Evolutionary conservation across 2,113 vertebrate genomes (phyloP).

Genomic region (Oncorhynchus clarkii): DNA sequence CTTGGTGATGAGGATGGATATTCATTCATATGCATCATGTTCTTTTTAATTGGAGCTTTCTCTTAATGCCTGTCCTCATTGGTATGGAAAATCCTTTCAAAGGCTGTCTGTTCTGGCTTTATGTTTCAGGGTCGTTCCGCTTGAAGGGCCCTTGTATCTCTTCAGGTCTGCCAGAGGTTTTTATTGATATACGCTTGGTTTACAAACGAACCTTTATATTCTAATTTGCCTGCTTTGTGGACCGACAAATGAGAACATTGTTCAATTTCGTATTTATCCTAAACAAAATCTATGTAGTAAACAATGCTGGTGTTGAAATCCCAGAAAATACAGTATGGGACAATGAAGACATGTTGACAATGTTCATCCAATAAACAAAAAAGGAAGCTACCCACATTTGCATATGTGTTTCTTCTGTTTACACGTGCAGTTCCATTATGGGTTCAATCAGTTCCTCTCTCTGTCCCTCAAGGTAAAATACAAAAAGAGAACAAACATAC

Average conservation of each 20-base stretch:
- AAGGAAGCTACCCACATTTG: too few relatives aligned
- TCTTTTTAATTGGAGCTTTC: constrained; percentile 32
- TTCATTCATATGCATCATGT: constrained; percentile 21
- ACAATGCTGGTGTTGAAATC: too few relatives aligned
- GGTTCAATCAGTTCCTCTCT: too few relatives aligned
- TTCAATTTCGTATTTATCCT: background rate
- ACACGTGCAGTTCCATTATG: too few relatives aligned
- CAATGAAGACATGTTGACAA: too few relatives aligned
- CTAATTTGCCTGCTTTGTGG: background rate
- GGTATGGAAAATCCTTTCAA: constrained; percentile 19
- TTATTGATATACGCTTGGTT: constrained; percentile 10
- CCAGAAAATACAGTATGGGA: too few relatives aligned
- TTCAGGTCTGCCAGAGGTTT: constrained; percentile 19
- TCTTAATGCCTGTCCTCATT: constrained; percentile 12
- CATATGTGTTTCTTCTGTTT: too few relatives aligned
- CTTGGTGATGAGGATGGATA: background rate
- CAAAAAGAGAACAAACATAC: too few relatives aligned
- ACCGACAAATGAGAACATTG: background rate
- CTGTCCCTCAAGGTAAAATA: too few relatives aligned
- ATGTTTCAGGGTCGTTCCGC: background rate
- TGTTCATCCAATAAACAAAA: too few relatives aligned
- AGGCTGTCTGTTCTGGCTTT: constrained; percentile 19
- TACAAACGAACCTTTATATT: background rate
- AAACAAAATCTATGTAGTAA: background rate
- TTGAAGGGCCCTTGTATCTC: constrained; percentile 36